Evolutionary conservation across 2,113 vertebrate species (phyloP).

Genomic region (Nerophis lumbriciformis): DNA sequence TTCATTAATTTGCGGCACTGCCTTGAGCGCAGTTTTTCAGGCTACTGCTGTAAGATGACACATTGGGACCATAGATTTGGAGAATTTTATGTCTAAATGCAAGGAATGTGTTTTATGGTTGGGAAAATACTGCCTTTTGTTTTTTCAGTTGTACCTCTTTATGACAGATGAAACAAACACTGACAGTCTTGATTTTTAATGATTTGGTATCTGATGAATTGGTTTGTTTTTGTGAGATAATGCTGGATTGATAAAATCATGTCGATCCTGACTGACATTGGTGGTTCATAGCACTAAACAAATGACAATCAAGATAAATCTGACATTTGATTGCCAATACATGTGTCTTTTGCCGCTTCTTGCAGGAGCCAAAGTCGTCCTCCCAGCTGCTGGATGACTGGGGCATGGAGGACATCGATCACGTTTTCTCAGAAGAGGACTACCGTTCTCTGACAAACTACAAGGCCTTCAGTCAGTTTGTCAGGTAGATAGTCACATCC

Average conservation of each 20-base stretch:
- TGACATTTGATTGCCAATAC: too few species aligned
- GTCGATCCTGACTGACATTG: too few species aligned
- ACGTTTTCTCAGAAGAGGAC: conserved; percentile 92
- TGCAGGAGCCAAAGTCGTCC: conserved; percentile 90
- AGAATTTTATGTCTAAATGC: background rate
- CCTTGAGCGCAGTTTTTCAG: background rate
- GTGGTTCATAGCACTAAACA: too few species aligned
- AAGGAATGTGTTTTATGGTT: too few species aligned
- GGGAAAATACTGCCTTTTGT: too few species aligned
- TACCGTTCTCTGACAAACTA: conserved; percentile 96
- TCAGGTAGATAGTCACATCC: conserved; percentile 72
- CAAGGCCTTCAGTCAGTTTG: conserved; percentile 97
- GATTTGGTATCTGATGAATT: too few species aligned
- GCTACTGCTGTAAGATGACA: background rate
- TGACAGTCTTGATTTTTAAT: too few species aligned
- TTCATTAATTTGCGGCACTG: conserved; percentile 35
- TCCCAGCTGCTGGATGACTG: conserved; percentile 94
- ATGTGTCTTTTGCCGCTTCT: background rate
- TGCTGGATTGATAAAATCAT: too few species aligned
- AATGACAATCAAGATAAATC: too few species aligned
- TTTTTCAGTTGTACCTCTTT: too few species aligned
- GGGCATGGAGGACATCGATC: conserved; percentile 99
- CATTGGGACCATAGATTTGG: background rate
- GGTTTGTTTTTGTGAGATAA: too few species aligned
- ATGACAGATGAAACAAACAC: too few species aligned